Evolutionary conservation across 2,888 invertebrate species (phyloP).

Genomic region (Ochropleura plecta): DNA sequence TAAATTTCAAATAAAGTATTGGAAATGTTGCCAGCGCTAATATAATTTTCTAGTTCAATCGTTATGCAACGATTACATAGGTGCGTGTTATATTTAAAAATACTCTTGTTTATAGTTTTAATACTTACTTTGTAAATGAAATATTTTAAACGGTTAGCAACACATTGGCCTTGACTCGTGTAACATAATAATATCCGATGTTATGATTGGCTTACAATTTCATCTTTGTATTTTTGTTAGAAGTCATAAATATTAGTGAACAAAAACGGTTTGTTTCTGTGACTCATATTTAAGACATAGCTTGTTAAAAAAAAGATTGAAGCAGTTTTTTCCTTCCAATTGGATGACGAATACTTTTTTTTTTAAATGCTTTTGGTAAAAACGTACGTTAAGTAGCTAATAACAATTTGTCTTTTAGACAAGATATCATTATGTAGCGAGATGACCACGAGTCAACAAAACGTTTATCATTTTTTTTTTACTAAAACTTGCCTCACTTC

Average conservation of each 20-base stretch:
- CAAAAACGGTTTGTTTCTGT: constrained; percentile 57
- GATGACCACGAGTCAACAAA: neutral
- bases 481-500: neutral
- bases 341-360: constrained; percentile 21
- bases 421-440: constrained; percentile 26
- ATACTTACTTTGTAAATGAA: constrained; percentile 35
- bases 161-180: constrained; percentile 60
- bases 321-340: constrained; percentile 21
- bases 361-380: constrained; percentile 27
- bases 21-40: constrained; percentile 47
- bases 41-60: constrained; percentile 44
- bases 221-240: constrained; percentile 54
- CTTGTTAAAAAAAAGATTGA: constrained; percentile 46
- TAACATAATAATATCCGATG: constrained; percentile 49
- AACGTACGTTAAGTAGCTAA: constrained; percentile 35
- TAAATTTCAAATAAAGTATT: constrained; percentile 49
- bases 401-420: constrained; percentile 26
- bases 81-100: constrained; percentile 42
- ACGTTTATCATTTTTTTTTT: neutral
- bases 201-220: constrained; percentile 60
- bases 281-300: constrained; percentile 52
- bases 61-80: constrained; percentile 37
- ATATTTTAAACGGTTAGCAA: constrained; percentile 56
- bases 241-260: constrained; percentile 51
- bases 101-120: constrained; percentile 36